Evolutionary conservation across 2,888 invertebrate genomes (phyloP).

Genomic region (Bombylius discolor): DNA sequence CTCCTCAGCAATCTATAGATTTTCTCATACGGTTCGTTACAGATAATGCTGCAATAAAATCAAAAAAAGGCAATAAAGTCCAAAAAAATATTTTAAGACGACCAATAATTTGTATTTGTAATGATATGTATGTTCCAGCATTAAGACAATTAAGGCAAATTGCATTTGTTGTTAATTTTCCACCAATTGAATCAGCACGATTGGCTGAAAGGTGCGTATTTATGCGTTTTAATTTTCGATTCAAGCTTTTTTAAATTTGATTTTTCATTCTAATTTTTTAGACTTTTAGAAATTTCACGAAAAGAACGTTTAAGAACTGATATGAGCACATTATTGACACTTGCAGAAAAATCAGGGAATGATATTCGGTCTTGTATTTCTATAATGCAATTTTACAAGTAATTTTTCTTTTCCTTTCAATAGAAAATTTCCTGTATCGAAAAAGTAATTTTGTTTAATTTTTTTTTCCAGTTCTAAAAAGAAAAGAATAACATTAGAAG

Average conservation of each 20-base stretch:
- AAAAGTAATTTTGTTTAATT: no score
- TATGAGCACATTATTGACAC: constrained; percentile 53
- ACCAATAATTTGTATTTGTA: constrained; percentile 95
- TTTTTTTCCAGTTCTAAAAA: constrained; percentile 23
- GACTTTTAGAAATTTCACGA: constrained; percentile 55
- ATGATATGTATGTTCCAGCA: constrained; percentile 82
- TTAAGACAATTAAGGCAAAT: constrained; percentile 66
- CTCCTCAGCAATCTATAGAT: constrained; percentile 78
- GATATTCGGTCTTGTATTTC: constrained; percentile 89
- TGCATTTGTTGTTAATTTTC: constrained; percentile 61
- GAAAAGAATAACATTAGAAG: constrained; percentile 36
- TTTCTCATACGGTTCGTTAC: constrained; percentile 67
- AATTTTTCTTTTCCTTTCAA: constrained; percentile 14
- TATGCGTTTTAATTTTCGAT: not conserved
- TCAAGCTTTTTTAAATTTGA: constrained; percentile 24
- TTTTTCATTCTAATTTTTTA: not conserved
- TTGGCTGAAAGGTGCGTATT: constrained; percentile 39
- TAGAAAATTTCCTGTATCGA: not conserved
- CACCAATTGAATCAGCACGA: constrained; percentile 43
- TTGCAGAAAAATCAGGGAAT: constrained; percentile 73
- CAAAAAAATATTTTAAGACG: constrained; percentile 53
- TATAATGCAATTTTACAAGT: constrained; percentile 62
- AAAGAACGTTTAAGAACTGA: constrained; percentile 57
- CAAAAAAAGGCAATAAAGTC: constrained; percentile 39
- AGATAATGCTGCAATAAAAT: constrained; percentile 40